Evolutionary conservation across 1,140 invertebrate species (phyloP).

Genomic region (Matsumurasca onukii): DNA sequence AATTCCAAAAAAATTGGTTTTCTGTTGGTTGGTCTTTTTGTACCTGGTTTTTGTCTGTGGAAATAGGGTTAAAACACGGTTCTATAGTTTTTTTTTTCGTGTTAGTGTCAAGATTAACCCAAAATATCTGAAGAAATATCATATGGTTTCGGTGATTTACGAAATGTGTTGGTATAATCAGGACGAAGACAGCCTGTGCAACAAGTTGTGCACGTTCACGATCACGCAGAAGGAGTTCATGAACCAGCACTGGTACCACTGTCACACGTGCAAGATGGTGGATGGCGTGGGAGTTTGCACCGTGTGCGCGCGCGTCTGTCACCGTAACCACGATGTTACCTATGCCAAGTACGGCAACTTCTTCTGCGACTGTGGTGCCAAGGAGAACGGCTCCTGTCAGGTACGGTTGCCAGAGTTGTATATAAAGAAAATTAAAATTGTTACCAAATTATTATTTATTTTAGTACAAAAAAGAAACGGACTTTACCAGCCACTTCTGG

Average conservation of each 20-base stretch:
- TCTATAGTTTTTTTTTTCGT: no score
- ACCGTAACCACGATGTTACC: constrained; percentile 94
- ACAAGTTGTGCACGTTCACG: constrained; percentile 96
- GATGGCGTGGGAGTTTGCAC: constrained; percentile 97
- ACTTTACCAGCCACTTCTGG: no score
- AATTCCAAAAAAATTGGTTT: no score
- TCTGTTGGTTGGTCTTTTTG: no score
- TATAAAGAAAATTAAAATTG: background rate
- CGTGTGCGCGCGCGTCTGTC: constrained; percentile 95
- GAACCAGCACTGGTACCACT: constrained; percentile 98
- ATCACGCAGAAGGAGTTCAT: constrained; percentile 97
- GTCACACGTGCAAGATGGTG: constrained; percentile 97
- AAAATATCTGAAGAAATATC: no score
- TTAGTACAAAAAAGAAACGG: background rate
- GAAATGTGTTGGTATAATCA: constrained; percentile 43
- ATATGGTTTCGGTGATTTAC: no score
- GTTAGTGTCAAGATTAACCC: no score
- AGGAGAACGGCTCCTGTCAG: constrained; percentile 77
- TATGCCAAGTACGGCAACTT: constrained; percentile 99
- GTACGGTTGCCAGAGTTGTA: constrained; percentile 42
- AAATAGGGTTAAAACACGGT: no score
- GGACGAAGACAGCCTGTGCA: constrained; percentile 93
- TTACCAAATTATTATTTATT: constrained; percentile 2
- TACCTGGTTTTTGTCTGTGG: no score
- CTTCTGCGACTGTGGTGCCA: constrained; percentile 98